Evolutionary conservation across 2,797 vertebrate genomes (phyloP), one percentile per base, ranked within the genome.

Genomic region (Pteronotus mesoamericanus): DNA sequence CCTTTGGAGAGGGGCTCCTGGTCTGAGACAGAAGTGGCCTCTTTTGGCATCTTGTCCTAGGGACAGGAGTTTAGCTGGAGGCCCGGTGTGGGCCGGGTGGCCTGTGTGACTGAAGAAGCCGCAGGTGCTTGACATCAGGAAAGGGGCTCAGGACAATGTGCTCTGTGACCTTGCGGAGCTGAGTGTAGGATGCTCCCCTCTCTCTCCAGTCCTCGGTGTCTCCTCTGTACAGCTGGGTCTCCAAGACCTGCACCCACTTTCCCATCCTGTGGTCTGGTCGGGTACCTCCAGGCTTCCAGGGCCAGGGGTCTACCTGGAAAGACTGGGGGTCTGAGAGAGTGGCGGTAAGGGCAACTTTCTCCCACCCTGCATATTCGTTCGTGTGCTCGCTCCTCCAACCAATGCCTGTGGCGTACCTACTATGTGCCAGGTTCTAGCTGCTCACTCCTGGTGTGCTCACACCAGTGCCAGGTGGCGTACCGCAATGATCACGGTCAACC

Each of bases 201-300:
- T 15, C 24, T 7, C n/a, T 34, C 14, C 0, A 3, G 37, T 61
- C 42, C 83, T 80, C 12, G 0, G 39, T 55, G 16, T 75, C n/a
- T 29, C 2, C 39, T 64, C 57, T 11, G 14, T 29, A 37, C 37
- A n/a, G 0, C 29, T 4, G 53, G 19, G 11, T 22, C 59, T 32
- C 75, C 1, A 0, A 48, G 53, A n/a, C 78, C n/a, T 2, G 64
- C 7, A 5, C 32, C 24, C 4, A 3, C 68, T 44, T n/a, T 42
- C 22, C 2, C 0, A 3, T 6, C 14, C 29, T 0, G 6, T 26
- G 55, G 44, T n/a, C 15, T 0, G 26, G 42, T 12, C 18, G 5
- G 10, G 55, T 6, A 1, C 69, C n/a, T 46, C 44, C 34, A 53
- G 79, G 32, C 6, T 69, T 21, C 2, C 21, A 14, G 22, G 26